A percentile compares a stretch with the other conserved stretches of the same genome.
Conservation (phyloP, 2,113 vertebrate species). For the Mirounga angustirostris region DNA sequence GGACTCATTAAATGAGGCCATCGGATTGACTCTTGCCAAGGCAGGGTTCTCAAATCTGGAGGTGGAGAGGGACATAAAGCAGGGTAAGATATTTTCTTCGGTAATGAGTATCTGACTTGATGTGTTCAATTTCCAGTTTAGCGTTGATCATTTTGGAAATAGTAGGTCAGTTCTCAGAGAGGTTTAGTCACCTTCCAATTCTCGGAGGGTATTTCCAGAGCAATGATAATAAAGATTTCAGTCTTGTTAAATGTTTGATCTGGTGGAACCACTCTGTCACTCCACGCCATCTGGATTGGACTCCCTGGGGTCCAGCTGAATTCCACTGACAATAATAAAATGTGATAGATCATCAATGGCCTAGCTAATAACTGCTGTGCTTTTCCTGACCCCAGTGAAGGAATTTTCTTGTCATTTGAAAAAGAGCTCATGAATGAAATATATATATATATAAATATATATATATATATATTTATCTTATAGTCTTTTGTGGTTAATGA, state of each 20-base stretch:
- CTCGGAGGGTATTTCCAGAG: constrained; percentile 22
- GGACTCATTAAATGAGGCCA: background rate
- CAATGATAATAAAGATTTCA: background rate
- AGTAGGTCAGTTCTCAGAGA: background rate
- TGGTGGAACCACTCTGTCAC: background rate
- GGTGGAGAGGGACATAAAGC: background rate
- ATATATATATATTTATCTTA: too few species aligned
- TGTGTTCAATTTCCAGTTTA: background rate
- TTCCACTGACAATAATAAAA: background rate
- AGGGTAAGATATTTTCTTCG: background rate
- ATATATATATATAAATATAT: background rate
- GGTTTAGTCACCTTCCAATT: constrained; percentile 27
- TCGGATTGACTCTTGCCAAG: background rate
- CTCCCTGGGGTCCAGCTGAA: background rate
- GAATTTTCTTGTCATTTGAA: constrained; percentile 9
- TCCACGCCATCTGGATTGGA: background rate
- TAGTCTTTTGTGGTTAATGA: background rate
- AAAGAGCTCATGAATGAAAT: background rate
- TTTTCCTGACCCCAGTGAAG: constrained; percentile 36
- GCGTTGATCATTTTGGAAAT: background rate
- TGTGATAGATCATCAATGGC: background rate
- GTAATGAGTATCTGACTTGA: background rate
- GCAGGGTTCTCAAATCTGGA: background rate
- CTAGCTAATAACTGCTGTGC: background rate
- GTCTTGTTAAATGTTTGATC: background rate